phyloP scores from a whole-genome alignment of 2,113 vertebrate genomes.

The Nipponia nippon region DNA sequence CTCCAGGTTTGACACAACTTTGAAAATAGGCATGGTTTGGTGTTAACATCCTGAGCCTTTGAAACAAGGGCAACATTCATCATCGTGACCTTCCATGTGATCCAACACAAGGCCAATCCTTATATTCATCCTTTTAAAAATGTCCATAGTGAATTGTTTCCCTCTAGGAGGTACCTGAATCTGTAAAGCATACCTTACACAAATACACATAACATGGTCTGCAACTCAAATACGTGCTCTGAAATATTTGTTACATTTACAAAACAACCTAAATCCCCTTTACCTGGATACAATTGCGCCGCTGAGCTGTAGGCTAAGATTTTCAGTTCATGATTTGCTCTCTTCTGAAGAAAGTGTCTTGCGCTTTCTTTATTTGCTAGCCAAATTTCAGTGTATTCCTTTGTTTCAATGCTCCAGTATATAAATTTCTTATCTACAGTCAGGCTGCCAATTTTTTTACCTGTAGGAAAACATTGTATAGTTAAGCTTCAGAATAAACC shows the following conservation, averaged over 20 bases:
- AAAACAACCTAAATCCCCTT: not conserved
- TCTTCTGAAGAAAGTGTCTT: not conserved
- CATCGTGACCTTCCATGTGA: not conserved
- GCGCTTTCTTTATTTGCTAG: slow-evolving; percentile 38
- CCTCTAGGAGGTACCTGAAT: not conserved
- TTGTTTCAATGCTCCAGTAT: slow-evolving; percentile 61
- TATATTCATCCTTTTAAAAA: not conserved
- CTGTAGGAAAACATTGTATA: slow-evolving; percentile 27
- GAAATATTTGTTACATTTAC: not conserved
- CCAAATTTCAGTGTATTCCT: slow-evolving; percentile 47
- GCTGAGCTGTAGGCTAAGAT: slow-evolving; percentile 62
- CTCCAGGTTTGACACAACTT: not conserved
- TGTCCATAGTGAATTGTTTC: not conserved
- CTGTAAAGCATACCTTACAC: not conserved
- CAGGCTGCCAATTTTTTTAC: slow-evolving; percentile 47
- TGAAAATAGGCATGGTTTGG: not conserved
- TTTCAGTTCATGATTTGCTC: not conserved
- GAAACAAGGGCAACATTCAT: not conserved
- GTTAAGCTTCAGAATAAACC: not conserved
- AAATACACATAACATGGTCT: not conserved
- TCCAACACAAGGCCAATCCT: not conserved
- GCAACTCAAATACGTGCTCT: not conserved
- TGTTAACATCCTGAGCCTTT: not conserved
- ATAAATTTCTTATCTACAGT: slow-evolving; percentile 65
- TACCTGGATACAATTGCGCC: slow-evolving; percentile 72